Evolutionary conservation across 2,113 vertebrate species (phyloP), one percentile per base, ranked within the genome.

Genomic region (Nycticebus coucang): DNA sequence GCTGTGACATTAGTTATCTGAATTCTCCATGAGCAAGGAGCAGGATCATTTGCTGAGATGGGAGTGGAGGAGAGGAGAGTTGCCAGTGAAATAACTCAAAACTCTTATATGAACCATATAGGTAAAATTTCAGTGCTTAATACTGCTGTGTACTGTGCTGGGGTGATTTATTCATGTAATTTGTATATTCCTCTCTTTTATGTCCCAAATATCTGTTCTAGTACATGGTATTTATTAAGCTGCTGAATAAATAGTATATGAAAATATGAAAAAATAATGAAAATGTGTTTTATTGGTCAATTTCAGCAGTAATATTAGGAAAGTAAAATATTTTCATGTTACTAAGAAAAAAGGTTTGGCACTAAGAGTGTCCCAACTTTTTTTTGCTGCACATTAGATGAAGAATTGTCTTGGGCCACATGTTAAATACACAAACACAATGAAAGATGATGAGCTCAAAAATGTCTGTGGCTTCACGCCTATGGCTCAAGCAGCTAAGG

Each of bases 261-360:
- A 15, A 92, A 94, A 81, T 66, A 55, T 57, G 89, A 84, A 71
- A 75, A 18, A 88, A 62, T 71, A 94, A 78, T 93, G 82, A 89
- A 95, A 95, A 60, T 41, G 5, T 75, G 5, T 75, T n/a, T 95
- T 90, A 66, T 79, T 64, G 60, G 59, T 71, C 37, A 45, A 80
- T 87, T 94, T 91, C 22, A 93, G 18, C 28, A 91, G 72, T 64
- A 78, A 59, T 69, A 60, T 13, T 17, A 75, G 7, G 33, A 6
- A 81, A 87, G 2, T 88, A 82, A 95, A 94, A 55, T 84, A 78
- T 41, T 9, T 80, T 13, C 66, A 21, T 64, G 4, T 30, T 79
- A 35, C 17, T 64, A 83, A 95, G 45, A 88, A 85, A 84, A 37
- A 95, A 66, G 83, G 50, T 55, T 83, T 50, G 45, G 45, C 45